Base-by-base conservation (phyloP, 2,113 vertebrate genomes). In the Ophiodon elongatus region DNA sequence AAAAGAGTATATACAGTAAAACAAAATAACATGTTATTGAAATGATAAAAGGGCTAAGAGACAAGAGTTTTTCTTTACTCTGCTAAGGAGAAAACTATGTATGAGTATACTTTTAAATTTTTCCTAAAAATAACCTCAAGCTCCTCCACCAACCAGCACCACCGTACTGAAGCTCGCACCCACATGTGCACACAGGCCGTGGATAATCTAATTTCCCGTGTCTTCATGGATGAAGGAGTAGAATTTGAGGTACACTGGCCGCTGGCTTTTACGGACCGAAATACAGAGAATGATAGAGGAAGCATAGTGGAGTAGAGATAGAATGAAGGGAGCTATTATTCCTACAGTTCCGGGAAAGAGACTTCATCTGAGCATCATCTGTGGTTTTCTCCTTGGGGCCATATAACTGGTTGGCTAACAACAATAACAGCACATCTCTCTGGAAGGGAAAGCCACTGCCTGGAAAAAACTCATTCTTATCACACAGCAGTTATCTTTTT, bases 381-480 rank as follows among this genome's bases (percentile, higher is more conserved):
- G 81, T 84, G 78, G 37, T 91, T 88, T 84, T 89, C 93, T 85
- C 90, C 89, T 63, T 91, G 79, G 89, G 91, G 84, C 74, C 80
- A 47, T 82, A 29, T 14, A 81, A 88, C 83, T 81, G 84, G 84
- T 84, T 71, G 87, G 83, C 88, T 84, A 90, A 87, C 80, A 88
- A 90, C 80, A 91, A 90, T 86, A 89, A 90, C 82, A 91, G 85
- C 87, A 88, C 72, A 76, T 87, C 74, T 84, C 86, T 75, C 83
- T 84, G 63, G 82, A 80, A 86, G 45, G 29, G 56, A 85, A 89
- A 82, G 37, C 68, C n/a, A 9, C 77, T 74, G 64, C 66, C 57
- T 81, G 35, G 39, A 84, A 84, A 84, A 80, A 73, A 25, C 3
- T 59, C 56, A 77, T 63, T 66, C 78, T 68, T 78, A 88, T 85